phyloP scores from a whole-genome alignment of 2,113 vertebrate genomes.

The Actinemys pallida region DNA sequence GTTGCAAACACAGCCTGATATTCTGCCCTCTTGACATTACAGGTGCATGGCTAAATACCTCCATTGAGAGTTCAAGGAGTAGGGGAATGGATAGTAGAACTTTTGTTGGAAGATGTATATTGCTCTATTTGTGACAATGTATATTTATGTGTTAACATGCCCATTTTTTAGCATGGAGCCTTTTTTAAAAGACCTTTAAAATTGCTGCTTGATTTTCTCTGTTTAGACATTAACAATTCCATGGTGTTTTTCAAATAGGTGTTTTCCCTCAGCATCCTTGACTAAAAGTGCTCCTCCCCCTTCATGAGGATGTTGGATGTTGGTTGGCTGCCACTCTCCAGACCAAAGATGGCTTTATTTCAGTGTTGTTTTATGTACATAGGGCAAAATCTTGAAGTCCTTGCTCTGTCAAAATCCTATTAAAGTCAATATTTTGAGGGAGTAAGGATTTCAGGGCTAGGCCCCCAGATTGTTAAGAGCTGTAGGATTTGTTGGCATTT shows the following conservation, averaged over 20 bases:
- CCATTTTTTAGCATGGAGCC: neutral
- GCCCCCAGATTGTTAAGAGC: neutral
- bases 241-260: neutral
- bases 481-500: neutral
- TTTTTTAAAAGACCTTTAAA: neutral
- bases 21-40: neutral
- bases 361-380: neutral
- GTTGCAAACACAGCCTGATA: neutral
- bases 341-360: neutral
- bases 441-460: neutral
- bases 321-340: neutral
- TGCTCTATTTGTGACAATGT: neutral
- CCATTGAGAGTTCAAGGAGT: neutral
- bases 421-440: neutral
- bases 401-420: neutral
- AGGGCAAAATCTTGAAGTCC: neutral
- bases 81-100: neutral
- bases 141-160: neutral
- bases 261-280: neutral
- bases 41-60: neutral
- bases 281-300: neutral
- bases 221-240: neutral
- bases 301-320: neutral
- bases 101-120: neutral
- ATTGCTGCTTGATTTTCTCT: neutral